Percentiles rank a stretch among this genome's conserved stretches.
phyloP scores from a whole-genome alignment of 2,113 vertebrate genomes.

The Thymallus thymallus region DNA sequence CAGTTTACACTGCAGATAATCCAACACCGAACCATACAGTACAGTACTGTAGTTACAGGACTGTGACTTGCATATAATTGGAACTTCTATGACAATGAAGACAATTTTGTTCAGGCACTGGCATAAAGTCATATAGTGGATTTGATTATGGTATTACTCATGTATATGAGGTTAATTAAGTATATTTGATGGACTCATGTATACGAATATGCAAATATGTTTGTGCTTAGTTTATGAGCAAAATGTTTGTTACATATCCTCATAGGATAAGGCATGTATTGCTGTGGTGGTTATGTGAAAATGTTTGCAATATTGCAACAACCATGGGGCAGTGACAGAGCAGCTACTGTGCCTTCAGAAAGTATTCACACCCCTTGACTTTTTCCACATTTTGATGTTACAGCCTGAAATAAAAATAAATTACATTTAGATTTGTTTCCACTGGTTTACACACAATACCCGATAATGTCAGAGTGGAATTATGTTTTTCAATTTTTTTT shows the following conservation, averaged over 20 bases:
- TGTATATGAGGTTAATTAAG: background rate
- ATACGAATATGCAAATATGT: background rate
- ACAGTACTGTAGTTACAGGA: too few species aligned
- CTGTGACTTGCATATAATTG: background rate
- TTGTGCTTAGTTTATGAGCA: background rate
- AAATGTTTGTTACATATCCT: background rate
- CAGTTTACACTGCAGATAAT: background rate
- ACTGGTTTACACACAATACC: too few species aligned
- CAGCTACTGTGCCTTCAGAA: conserved; percentile 14
- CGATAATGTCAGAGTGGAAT: too few species aligned
- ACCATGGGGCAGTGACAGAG: conserved; percentile 35
- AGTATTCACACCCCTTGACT: too few species aligned
- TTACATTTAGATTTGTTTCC: too few species aligned
- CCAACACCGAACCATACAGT: background rate
- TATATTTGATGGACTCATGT: background rate
- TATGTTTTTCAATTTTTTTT: too few species aligned
- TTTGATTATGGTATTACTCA: background rate
- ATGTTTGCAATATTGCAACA: conserved; percentile 27
- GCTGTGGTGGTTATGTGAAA: background rate
- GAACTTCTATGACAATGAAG: background rate
- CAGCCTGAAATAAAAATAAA: too few species aligned
- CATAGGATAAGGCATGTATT: background rate
- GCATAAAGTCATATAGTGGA: background rate
- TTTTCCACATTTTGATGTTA: too few species aligned
- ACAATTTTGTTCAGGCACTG: background rate